phyloP scores from a whole-genome alignment of 2,797 vertebrate species.

The Amniataba percoides region DNA sequence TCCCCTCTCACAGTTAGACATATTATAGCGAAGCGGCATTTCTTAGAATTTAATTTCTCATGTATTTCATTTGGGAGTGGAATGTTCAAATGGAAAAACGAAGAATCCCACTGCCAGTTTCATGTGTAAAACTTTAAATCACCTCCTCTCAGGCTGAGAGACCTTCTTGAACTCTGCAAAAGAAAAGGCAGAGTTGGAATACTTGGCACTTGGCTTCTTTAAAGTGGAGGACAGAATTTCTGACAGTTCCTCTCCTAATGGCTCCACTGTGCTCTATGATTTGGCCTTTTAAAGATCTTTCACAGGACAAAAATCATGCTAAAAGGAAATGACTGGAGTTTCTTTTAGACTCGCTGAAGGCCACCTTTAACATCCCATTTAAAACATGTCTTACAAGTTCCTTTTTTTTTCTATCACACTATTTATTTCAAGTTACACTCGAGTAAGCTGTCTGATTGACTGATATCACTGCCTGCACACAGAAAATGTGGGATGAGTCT shows the following conservation, averaged over 20 bases:
- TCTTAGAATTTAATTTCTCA: slow-evolving; percentile 4
- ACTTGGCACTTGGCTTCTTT: slow-evolving; percentile 37
- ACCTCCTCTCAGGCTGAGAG: slow-evolving; percentile 29
- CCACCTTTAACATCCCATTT: slow-evolving; percentile 16
- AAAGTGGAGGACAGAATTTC: slow-evolving; percentile 43
- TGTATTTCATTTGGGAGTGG: slow-evolving; percentile 16
- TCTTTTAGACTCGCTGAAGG: slow-evolving; percentile 22
- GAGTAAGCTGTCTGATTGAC: neutral
- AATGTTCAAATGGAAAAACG: slow-evolving; percentile 16
- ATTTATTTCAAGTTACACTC: neutral
- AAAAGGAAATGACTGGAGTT: slow-evolving; percentile 28
- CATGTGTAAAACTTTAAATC: slow-evolving; percentile 29
- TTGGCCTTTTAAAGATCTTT: slow-evolving; percentile 45
- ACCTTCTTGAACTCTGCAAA: slow-evolving; percentile 28
- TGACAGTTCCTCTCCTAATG: slow-evolving; percentile 46
- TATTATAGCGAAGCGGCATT: slow-evolving; percentile 2
- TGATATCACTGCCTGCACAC: neutral
- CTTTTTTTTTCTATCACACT: too few species aligned
- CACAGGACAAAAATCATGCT: slow-evolving; percentile 41
- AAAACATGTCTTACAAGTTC: neutral
- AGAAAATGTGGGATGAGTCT: neutral
- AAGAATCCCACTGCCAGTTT: neutral
- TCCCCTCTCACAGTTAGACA: neutral
- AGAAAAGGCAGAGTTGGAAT: slow-evolving; percentile 36
- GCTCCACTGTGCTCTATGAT: slow-evolving; percentile 36